These are phyloP conservation scores for Eleutherodactylus coqui DNA, from an alignment of 2,797 vertebrate genomes.

Conservation along the genomic window DNA sequence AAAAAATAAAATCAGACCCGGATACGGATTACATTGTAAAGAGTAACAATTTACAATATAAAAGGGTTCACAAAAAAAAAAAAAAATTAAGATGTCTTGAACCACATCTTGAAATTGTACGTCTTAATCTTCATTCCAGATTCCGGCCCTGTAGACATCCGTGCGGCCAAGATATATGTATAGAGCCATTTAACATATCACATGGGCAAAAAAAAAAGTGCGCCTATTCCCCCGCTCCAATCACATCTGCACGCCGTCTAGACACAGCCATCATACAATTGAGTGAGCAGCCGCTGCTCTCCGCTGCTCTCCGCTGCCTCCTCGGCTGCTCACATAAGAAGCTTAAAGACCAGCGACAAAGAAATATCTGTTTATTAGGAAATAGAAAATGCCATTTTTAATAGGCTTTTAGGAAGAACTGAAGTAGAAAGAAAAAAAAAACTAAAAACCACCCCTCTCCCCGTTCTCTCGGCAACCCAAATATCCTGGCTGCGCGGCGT, in stretches of 20 bases:
- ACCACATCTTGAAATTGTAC: not conserved
- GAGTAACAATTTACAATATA: not conserved
- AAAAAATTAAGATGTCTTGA: not conserved
- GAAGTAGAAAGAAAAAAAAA: not conserved
- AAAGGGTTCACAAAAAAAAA: not conserved
- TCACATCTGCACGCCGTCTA: conserved; percentile 61
- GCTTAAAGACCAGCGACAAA: conserved; percentile 28
- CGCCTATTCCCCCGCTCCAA: conserved; percentile 40
- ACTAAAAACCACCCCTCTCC: not conserved
- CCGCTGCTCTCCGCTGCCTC: not conserved
- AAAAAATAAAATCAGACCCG: too few relatives aligned
- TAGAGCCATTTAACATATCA: not conserved
- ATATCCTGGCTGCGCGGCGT: conserved; percentile 46
- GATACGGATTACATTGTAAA: not conserved
- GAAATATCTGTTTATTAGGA: conserved; percentile 32
- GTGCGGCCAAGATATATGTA: not conserved
- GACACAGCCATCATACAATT: conserved; percentile 44
- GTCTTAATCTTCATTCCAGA: not conserved
- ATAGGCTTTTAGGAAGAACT: conserved; percentile 39
- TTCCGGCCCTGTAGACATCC: not conserved
- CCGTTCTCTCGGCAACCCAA: conserved; percentile 16
- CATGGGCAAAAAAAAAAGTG: conserved; percentile 12
- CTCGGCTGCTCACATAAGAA: conserved; percentile 21
- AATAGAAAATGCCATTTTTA: conserved; percentile 35
- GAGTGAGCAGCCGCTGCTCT: conserved; percentile 28